phyloP scores from a whole-genome alignment of 2,113 vertebrate genomes.

The Chloropsis cyanopogon region DNA sequence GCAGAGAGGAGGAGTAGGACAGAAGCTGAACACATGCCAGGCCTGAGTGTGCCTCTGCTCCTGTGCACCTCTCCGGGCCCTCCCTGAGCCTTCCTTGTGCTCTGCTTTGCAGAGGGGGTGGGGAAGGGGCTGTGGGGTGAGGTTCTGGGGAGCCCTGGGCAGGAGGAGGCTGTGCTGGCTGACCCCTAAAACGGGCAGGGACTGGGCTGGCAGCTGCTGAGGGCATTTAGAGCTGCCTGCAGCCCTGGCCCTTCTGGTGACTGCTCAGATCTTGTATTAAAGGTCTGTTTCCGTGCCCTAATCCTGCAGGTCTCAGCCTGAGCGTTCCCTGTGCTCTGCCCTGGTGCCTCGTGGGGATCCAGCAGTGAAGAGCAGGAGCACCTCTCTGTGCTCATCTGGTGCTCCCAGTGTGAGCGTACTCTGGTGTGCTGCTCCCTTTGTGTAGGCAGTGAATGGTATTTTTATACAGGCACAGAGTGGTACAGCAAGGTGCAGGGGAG shows the following conservation, averaged over 20 bases:
- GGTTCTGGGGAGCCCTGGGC: neutral
- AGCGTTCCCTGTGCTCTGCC: neutral
- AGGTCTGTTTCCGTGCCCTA: neutral
- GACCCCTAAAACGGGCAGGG: neutral
- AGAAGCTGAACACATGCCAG: neutral
- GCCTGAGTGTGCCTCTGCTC: neutral
- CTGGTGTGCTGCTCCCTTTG: neutral
- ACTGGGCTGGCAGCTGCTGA: neutral
- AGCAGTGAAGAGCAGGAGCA: neutral
- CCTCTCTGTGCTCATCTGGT: neutral
- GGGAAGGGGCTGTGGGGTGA: fast-evolving
- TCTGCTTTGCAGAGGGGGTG: neutral
- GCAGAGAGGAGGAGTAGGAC: neutral
- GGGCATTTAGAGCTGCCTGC: neutral
- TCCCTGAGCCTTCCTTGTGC: neutral
- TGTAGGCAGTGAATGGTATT: neutral
- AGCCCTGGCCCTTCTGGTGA: neutral
- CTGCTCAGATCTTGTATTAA: neutral
- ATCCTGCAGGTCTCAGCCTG: neutral
- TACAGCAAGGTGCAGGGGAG: neutral
- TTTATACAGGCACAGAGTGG: neutral
- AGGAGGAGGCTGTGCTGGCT: neutral
- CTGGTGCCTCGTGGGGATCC: neutral
- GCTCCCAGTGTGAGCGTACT: neutral
- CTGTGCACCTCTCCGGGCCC: fast-evolving